Percentiles rank a stretch among this genome's conserved stretches.
Evolutionary conservation across 2,888 invertebrate species (phyloP).

Genomic region (Xestoiulus laeticollis): DNA sequence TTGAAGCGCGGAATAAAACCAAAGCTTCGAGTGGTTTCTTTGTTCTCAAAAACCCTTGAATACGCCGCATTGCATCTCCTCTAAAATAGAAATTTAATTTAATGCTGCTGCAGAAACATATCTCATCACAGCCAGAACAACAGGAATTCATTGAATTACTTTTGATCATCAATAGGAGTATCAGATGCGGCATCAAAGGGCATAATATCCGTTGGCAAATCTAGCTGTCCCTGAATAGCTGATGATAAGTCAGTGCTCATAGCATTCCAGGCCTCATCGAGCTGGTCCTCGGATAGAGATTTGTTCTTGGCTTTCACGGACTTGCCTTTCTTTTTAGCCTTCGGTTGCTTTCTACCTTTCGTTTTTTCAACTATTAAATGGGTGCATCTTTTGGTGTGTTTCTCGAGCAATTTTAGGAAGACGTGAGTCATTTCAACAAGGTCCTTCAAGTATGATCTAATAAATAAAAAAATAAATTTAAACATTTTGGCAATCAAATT

Average conservation of each 20-base stretch:
- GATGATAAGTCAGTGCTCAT: slow-evolving; percentile 64
- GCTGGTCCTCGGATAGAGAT: slow-evolving; percentile 59
- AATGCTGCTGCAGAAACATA: slow-evolving; percentile 57
- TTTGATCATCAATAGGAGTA: slow-evolving; percentile 85
- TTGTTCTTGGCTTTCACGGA: slow-evolving; percentile 55
- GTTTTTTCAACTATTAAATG: slow-evolving; percentile 73
- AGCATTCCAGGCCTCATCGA: slow-evolving; percentile 65
- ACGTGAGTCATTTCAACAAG: slow-evolving; percentile 88
- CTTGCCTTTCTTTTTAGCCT: slow-evolving; percentile 68
- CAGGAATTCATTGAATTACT: slow-evolving; percentile 67
- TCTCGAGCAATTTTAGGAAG: slow-evolving; percentile 88
- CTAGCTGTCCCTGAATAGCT: slow-evolving; percentile 63
- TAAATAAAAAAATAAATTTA: neutral
- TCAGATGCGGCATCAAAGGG: slow-evolving; percentile 88
- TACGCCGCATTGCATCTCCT: slow-evolving; percentile 84
- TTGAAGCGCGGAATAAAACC: slow-evolving; percentile 57
- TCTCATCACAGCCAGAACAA: slow-evolving; percentile 53
- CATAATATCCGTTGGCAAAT: slow-evolving; percentile 72
- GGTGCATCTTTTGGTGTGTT: slow-evolving; percentile 68
- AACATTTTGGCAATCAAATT: too few relatives aligned
- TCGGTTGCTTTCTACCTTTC: slow-evolving; percentile 59
- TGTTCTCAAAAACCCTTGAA: slow-evolving; percentile 75
- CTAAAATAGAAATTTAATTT: slow-evolving; percentile 67
- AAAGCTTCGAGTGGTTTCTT: slow-evolving; percentile 61
- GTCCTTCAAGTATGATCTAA: slow-evolving; percentile 82